Percentiles rank a stretch among this genome's conserved stretches.
These are phyloP conservation scores for Leucophenga varia DNA, from an alignment of 1,140 invertebrate species.

Conservation along the genomic window DNA sequence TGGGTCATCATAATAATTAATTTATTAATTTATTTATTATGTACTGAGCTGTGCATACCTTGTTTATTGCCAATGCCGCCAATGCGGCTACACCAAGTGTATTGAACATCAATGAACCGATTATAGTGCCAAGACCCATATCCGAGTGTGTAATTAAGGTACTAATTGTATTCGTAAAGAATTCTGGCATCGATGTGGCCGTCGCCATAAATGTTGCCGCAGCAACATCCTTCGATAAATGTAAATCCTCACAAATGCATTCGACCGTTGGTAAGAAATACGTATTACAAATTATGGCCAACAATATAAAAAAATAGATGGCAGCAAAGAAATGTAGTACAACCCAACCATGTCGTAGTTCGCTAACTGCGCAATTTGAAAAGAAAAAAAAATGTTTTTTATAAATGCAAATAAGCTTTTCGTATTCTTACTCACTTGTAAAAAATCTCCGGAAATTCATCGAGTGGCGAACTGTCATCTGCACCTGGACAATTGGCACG, in stretches of 20 bases:
- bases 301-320: conserved; percentile 75
- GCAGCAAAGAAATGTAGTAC: conserved; percentile 73
- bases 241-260: conserved; percentile 72
- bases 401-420: background rate
- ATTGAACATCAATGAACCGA: conserved; percentile 87
- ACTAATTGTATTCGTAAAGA: conserved; percentile 86
- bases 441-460: conserved; percentile 47
- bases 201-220: conserved; percentile 92
- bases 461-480: conserved; percentile 33
- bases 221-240: conserved; percentile 78
- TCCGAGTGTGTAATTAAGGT: conserved; percentile 77
- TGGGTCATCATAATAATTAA: background rate
- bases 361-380: conserved; percentile 57
- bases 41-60: conserved; percentile 58
- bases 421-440: conserved; percentile 29
- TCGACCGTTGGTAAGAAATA: conserved; percentile 83
- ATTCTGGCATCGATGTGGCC: conserved; percentile 85
- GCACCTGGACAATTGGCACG: conserved; percentile 33
- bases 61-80: conserved; percentile 73
- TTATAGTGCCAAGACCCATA: conserved; percentile 78
- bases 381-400: conserved; percentile 1
- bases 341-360: conserved; percentile 69
- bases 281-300: conserved; percentile 83
- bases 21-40: background rate
- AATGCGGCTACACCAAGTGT: conserved; percentile 82